phyloP scores from a whole-genome alignment of 2,797 vertebrate species.

The Paratrypauchen microcephalus region DNA sequence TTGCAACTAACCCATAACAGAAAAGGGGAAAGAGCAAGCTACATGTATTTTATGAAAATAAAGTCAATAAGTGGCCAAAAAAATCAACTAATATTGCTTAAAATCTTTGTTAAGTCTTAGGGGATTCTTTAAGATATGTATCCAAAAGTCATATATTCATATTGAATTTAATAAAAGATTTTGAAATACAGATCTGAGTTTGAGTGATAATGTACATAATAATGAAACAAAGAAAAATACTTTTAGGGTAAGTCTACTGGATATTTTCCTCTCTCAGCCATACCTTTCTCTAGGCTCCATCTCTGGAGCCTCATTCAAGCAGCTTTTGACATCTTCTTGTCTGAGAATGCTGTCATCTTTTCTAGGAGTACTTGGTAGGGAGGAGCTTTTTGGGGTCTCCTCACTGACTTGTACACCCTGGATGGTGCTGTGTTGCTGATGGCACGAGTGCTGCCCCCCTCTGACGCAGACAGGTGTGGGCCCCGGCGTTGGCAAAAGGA shows the following conservation, averaged over 20 bases:
- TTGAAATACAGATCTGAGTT: too few relatives aligned
- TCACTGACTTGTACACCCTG: slow-evolving; percentile 83
- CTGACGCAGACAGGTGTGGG: slow-evolving; percentile 83
- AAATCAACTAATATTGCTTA: too few relatives aligned
- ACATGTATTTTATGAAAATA: slow-evolving; percentile 3
- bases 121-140: too few relatives aligned
- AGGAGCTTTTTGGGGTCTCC: slow-evolving; percentile 77
- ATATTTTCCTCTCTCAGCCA: slow-evolving; percentile 50
- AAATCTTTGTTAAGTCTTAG: too few relatives aligned
- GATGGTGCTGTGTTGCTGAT: slow-evolving; percentile 83
- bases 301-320: slow-evolving; percentile 79
- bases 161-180: too few relatives aligned
- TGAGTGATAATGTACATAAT: too few relatives aligned
- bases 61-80: too few relatives aligned
- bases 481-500: slow-evolving; percentile 84
- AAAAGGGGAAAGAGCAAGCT: slow-evolving; percentile 26
- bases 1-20: slow-evolving; percentile 50
- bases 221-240: too few relatives aligned
- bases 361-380: slow-evolving; percentile 70
- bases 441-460: slow-evolving; percentile 83
- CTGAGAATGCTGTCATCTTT: slow-evolving; percentile 77
- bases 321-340: slow-evolving; percentile 80
- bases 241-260: too few relatives aligned
- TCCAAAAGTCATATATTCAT: too few relatives aligned
- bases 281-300: slow-evolving; percentile 89